phyloP scores from a whole-genome alignment of 2,888 invertebrate genomes.

The Homarus gammarus region DNA sequence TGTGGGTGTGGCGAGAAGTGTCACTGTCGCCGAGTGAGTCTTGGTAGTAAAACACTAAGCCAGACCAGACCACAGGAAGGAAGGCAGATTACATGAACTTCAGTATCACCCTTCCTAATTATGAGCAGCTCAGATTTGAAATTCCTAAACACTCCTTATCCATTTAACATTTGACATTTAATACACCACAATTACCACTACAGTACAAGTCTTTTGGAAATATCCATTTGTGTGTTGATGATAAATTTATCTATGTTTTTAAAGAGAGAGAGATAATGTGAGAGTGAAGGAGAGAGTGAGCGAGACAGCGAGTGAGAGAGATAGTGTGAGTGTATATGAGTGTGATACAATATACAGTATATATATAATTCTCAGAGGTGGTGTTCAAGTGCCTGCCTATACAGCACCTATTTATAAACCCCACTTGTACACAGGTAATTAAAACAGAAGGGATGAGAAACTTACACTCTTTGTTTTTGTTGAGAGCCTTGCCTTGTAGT shows the following conservation, averaged over 20 bases:
- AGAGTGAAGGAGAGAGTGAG: constrained; percentile 33
- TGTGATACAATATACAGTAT: not conserved
- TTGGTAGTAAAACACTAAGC: not conserved
- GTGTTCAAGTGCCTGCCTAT: not conserved
- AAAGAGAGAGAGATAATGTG: no score
- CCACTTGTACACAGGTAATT: not conserved
- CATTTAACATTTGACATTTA: no score
- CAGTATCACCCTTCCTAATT: not conserved
- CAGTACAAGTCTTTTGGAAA: no score
- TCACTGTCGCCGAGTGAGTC: no score
- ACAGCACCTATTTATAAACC: no score
- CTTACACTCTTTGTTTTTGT: constrained; percentile 99
- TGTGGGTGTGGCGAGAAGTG: no score
- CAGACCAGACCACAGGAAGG: constrained; percentile 37
- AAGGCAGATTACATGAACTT: constrained; percentile 36
- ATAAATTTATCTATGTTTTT: no score
- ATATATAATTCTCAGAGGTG: not conserved
- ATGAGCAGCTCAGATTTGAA: no score
- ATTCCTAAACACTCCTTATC: no score
- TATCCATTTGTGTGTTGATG: no score
- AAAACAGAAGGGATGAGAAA: constrained; percentile 77
- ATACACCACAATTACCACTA: no score
- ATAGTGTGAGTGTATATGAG: constrained; percentile 29
- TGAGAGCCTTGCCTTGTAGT: constrained; percentile 91
- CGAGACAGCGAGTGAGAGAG: constrained; percentile 42